Evolutionary conservation across 2,888 invertebrate species (phyloP).

Genomic region (Dasysyrphus albostriatus): DNA sequence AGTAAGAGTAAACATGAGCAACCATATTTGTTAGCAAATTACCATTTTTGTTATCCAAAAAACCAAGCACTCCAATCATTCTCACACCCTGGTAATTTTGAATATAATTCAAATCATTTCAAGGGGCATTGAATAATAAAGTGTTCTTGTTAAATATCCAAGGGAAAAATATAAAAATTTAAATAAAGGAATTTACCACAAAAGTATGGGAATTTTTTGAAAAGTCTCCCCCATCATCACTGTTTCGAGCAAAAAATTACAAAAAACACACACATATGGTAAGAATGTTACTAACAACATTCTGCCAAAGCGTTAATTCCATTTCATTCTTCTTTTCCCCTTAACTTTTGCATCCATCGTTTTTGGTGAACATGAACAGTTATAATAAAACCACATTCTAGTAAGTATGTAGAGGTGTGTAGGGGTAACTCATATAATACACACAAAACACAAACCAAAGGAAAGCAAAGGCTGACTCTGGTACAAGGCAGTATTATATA

Average conservation of each 20-base stretch:
- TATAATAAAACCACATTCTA: conserved; percentile 20
- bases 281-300: not conserved
- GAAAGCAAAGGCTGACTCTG: not conserved
- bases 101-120: no score
- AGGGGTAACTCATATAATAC: not conserved
- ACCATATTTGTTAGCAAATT: no score
- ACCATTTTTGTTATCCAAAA: no score
- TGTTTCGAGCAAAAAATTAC: not conserved
- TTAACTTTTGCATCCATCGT: not conserved
- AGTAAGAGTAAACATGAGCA: no score
- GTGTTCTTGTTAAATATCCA: no score
- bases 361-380: not conserved
- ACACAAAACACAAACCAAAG: not conserved
- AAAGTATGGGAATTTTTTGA: not conserved
- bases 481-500: conserved; percentile 16
- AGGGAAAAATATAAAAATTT: no score
- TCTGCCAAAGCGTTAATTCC: conserved; percentile 7
- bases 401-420: no score
- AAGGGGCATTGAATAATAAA: no score
- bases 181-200: not conserved
- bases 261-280: not conserved
- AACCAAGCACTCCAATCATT: no score
- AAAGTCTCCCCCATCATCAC: not conserved
- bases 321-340: not conserved
- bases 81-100: no score